Base-by-base conservation (phyloP, 2,113 vertebrate species). In the Abramis brama region DNA sequence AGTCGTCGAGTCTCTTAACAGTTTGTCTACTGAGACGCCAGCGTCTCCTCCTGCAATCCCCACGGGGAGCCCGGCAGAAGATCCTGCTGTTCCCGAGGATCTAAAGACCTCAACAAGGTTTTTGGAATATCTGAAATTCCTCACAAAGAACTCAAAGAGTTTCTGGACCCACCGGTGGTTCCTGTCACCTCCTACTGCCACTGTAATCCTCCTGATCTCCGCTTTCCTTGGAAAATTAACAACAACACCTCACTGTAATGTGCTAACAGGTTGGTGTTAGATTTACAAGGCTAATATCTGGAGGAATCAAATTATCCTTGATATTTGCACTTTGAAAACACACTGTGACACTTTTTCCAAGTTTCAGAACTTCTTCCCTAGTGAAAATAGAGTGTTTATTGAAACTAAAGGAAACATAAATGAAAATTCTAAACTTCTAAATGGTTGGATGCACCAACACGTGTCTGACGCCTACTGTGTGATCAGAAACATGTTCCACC, bases 11-110 rank as follows among this genome's bases (percentile, higher is more conserved):
- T 80, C 27, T 80, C 36, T 70, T 15, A 23, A 66, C 60, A 50
- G 45, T 59, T 5, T 59, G 27, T 80, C 62, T 30, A 27, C 1
- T 50, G 27, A 82, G 62, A 68, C 6, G 2, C 45, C 79, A 23
- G 19, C 5, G 43, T 30, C 15, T 68, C 39, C 62, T 45, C 10
- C 62, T 50, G 79, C 43, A 50, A n/a, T 66, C 77, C 60, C 33
- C 39, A 30, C 39, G 10, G 60, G 79, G 15, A 11, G 39, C 17
- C 0, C 43, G 10, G 39, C 79, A 62, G 25, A 66, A 68, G 62
- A 66, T 82, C 80, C 62, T 70, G 64, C 80, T 36, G 80, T 82
- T 82, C 45, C 62, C 10, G 1, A 21, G 25, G 62, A 82, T 70
- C 60, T 82, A 45, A 82, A 70, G 45, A 52, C 60, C 80, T 70